Percentiles rank a stretch among this genome's conserved stretches.
Evolutionary conservation across 2,797 vertebrate species (phyloP).

Genomic region (Gadopsis bispinosus): DNA sequence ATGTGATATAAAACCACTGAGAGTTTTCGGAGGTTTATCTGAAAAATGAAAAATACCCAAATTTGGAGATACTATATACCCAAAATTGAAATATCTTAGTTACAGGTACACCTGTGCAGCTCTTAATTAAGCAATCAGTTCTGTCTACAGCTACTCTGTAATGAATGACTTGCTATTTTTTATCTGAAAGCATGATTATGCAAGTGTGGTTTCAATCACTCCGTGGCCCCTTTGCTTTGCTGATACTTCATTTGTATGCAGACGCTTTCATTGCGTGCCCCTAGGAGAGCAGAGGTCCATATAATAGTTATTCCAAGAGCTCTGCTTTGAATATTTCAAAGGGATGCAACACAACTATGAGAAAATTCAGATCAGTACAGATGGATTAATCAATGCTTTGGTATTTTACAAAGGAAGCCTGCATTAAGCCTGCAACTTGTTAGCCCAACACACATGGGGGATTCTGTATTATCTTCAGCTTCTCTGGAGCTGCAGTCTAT

Average conservation of each 20-base stretch:
- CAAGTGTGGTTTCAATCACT: constrained; percentile 70
- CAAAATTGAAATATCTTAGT: constrained; percentile 19
- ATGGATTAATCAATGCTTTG: constrained; percentile 82
- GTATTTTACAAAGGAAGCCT: constrained; percentile 75
- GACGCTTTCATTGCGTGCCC: constrained; percentile 66
- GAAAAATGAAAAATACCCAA: not conserved
- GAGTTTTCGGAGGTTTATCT: not conserved
- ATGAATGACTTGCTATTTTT: constrained; percentile 66
- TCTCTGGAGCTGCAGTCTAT: constrained; percentile 48
- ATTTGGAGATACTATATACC: not conserved
- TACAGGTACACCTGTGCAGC: constrained; percentile 30
- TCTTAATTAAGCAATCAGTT: constrained; percentile 62
- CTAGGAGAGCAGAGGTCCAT: constrained; percentile 77
- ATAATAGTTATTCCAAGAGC: constrained; percentile 75
- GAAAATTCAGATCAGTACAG: constrained; percentile 79
- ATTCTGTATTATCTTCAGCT: constrained; percentile 62
- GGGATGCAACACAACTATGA: constrained; percentile 71
- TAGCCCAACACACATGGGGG: constrained; percentile 69
- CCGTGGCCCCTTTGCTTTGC: constrained; percentile 59
- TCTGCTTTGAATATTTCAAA: constrained; percentile 83
- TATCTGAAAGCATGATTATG: constrained; percentile 69
- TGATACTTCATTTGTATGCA: constrained; percentile 80
- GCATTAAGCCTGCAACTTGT: constrained; percentile 76
- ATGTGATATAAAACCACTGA: not conserved
- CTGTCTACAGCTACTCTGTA: constrained; percentile 43